Evolutionary conservation across 2,888 invertebrate species (phyloP), one percentile per base, ranked within the genome.

Genomic region (Endotricha flammealis): DNA sequence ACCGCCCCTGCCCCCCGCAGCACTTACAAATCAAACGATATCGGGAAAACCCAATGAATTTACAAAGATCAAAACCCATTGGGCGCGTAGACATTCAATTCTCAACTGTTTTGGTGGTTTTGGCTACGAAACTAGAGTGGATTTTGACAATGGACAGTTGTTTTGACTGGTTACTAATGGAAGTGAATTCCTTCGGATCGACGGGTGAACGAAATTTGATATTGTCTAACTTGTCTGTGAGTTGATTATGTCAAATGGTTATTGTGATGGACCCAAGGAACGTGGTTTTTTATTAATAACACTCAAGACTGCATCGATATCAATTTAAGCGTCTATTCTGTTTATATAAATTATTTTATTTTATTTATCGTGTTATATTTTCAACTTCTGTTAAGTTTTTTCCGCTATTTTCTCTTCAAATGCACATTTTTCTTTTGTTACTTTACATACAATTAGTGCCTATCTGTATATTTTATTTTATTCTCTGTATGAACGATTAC

Each of bases 111-210:
- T 78, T 72, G 74, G 68, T 67, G 71, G 78, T 73, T 74, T 74
- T 66, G 62, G 58, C 64, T 66, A 53, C 51, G 46, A 48, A n/a
- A 67, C 65, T 71, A 60, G 67, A 79, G 74, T 80, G 71, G 74
- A 66, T 78, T 85, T 83, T 78, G 83, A 82, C 83, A 83, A 79
- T 81, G 64, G 66, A 43, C 57, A 35, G 50, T 61, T 71, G 80
- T 78, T 80, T n/a, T n/a, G n/a, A n/a, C n/a, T n/a, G n/a, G n/a
- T n/a, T 77, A 71, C 71, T 85, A 83, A 83, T 85, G 83, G 76
- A 73, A 70, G 64, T 62, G 66, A 62, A 55, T 54, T 48, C 40
- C 43, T 46, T 49, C 40, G 53, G 62, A 61, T 64, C 61, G 74
- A 69, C 61, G 58, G 54, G 39, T 46, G 57, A 54, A 57, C 49